Evolutionary conservation across 2,113 vertebrate species (phyloP), one percentile per base, ranked within the genome.

Genomic region (Paedocypris sp.): DNA sequence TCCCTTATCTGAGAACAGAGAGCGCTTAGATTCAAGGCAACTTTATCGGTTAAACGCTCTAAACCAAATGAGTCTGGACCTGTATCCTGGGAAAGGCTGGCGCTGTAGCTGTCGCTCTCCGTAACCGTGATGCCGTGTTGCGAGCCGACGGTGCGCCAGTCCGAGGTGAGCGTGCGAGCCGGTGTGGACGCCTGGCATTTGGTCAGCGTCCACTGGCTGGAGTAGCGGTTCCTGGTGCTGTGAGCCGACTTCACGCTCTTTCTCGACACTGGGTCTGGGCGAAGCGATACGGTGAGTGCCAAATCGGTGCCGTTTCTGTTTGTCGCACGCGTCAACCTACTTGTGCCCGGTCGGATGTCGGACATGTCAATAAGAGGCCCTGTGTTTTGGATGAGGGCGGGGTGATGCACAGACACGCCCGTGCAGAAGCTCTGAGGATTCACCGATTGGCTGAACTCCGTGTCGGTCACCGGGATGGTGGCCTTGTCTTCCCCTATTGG

Each of bases 331-430:
- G n/a, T 6, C 32, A 15, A 73, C 94, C 76, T 82, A 98, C 95
- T 98, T 72, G 95, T 98, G 79, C 95, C 95, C 0, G 95, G 95
- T 59, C 95, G 88, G 72, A 98, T 97, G 79, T 98, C 95, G 0
- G 95, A 98, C 95, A 98, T 98, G 76, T 98, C 95, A 12, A 98
- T 98, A 82, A 98, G 83, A 22, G 95, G 95, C 3, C 95, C 95
- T 0, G 94, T 90, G 85, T 96, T 98, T 82, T 98, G 95, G 75
- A 98, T 94, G 77, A 98, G 89, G 38, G 93, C 92, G 0, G 92
- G 94, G 64, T 96, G 95, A 35, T 98, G 95, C 68, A 98, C 84
- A 0, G 95, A 97, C 43, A 98, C 95, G 0, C 94, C 94, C 0
- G 93, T 94, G 76, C 95, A 98, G 78, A 98, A 98, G 75, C 92